phyloP scores from a whole-genome alignment of 23 tunicate species.

The Oikopleura albicans region DNA sequence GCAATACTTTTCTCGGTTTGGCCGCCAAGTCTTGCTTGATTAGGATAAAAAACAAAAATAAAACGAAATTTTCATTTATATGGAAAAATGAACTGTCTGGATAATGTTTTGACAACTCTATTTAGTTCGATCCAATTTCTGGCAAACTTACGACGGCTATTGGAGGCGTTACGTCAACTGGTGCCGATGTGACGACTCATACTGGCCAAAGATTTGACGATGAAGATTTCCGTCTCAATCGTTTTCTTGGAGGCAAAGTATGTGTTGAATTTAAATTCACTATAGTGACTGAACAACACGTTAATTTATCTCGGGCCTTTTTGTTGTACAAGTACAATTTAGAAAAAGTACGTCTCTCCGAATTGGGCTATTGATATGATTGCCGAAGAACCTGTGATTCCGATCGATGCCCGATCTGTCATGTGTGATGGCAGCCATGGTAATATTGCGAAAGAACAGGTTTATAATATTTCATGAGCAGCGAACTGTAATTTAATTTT shows the following conservation, averaged over 20 bases:
- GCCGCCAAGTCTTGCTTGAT: no score
- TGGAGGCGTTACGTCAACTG: not conserved
- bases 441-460: not conserved
- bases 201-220: not conserved
- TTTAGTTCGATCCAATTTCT: not conserved
- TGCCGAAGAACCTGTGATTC: not conserved
- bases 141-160: not conserved
- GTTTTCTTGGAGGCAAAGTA: slow-evolving; percentile 10
- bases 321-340: not conserved
- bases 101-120: no score
- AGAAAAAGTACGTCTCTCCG: not conserved
- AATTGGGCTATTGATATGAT: not conserved
- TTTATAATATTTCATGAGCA: not conserved
- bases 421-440: not conserved
- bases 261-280: not conserved
- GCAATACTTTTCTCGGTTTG: no score
- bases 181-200: not conserved
- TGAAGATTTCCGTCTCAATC: not conserved
- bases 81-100: no score
- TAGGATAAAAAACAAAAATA: no score
- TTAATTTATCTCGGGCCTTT: no score
- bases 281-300: no score
- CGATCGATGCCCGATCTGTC: not conserved
- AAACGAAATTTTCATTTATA: no score
- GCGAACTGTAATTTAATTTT: no score